Evolutionary conservation across 2,888 invertebrate genomes (phyloP).

Genomic region (Galeopsomyia nigrocyanea): DNA sequence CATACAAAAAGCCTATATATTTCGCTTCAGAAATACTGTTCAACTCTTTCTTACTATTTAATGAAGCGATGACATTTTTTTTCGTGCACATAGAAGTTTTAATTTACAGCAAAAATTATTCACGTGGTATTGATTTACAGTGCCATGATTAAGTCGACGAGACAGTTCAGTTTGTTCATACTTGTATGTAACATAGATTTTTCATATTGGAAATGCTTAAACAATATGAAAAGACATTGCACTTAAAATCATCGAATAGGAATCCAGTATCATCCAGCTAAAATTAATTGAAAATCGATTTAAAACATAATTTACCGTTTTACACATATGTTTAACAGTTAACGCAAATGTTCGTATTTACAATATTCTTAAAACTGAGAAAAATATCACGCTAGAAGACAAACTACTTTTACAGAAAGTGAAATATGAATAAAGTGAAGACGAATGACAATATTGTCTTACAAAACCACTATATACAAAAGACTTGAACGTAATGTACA

Average conservation of each 20-base stretch:
- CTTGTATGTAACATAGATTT: neutral
- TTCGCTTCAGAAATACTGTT: slow-evolving; percentile 42
- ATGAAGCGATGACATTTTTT: slow-evolving; percentile 17
- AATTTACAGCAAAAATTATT: too few species aligned
- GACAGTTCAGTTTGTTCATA: too few species aligned
- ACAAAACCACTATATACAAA: slow-evolving; percentile 40
- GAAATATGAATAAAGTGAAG: slow-evolving; percentile 26
- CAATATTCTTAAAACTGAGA: slow-evolving; percentile 31
- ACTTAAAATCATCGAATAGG: slow-evolving; percentile 43
- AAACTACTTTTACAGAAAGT: slow-evolving; percentile 29
- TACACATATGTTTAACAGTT: slow-evolving; percentile 24
- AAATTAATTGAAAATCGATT: slow-evolving; percentile 28
- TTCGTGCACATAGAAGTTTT: too few species aligned
- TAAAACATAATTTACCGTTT: slow-evolving; percentile 22
- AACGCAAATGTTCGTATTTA: slow-evolving; percentile 38
- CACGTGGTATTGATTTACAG: too few species aligned
- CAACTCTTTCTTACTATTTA: slow-evolving; percentile 38
- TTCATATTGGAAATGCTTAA: slow-evolving; percentile 22
- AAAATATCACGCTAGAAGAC: slow-evolving; percentile 9
- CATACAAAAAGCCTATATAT: slow-evolving; percentile 23
- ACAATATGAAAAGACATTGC: slow-evolving; percentile 42
- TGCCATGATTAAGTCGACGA: too few species aligned
- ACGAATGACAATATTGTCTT: slow-evolving; percentile 17
- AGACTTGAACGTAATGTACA: slow-evolving; percentile 39
- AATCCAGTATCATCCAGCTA: slow-evolving; percentile 40